phyloP scores from a whole-genome alignment of 2,113 vertebrate species.

The Salvelinus fontinalis region DNA sequence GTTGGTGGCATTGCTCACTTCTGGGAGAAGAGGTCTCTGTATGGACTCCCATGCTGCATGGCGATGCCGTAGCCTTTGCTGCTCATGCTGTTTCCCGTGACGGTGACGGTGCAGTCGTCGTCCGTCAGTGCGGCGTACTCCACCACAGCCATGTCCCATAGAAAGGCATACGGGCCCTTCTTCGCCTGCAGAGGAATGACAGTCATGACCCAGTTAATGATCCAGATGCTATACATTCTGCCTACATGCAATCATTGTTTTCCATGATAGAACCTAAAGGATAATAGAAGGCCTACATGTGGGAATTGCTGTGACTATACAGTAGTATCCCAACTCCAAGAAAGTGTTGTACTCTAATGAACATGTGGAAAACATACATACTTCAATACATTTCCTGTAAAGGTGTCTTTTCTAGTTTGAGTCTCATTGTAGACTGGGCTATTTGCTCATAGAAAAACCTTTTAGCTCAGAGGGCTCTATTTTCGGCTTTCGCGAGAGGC shows the following conservation, averaged over 20 bases:
- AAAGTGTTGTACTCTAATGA: no score
- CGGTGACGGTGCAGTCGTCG: constrained; percentile 91
- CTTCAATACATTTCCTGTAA: no score
- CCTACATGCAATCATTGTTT: neutral
- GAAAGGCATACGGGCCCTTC: constrained; percentile 90
- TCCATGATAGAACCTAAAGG: no score
- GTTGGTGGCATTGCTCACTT: constrained; percentile 72
- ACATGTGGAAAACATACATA: no score
- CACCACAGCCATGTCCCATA: constrained; percentile 97
- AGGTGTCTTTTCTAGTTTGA: no score
- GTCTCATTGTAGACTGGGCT: no score
- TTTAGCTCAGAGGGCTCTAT: no score
- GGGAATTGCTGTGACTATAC: no score
- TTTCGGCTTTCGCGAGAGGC: no score
- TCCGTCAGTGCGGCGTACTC: constrained; percentile 94
- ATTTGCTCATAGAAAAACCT: no score
- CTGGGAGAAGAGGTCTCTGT: constrained; percentile 96
- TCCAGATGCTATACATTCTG: neutral
- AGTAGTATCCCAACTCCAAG: no score
- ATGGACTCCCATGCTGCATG: constrained; percentile 97
- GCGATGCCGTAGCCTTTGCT: constrained; percentile 97
- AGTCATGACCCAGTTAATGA: neutral
- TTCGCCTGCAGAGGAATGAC: constrained; percentile 79
- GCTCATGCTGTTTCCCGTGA: constrained; percentile 89
- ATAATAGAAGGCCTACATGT: no score